Base-by-base conservation (phyloP, 1,140 invertebrate genomes). In the Papilio polytes region DNA sequence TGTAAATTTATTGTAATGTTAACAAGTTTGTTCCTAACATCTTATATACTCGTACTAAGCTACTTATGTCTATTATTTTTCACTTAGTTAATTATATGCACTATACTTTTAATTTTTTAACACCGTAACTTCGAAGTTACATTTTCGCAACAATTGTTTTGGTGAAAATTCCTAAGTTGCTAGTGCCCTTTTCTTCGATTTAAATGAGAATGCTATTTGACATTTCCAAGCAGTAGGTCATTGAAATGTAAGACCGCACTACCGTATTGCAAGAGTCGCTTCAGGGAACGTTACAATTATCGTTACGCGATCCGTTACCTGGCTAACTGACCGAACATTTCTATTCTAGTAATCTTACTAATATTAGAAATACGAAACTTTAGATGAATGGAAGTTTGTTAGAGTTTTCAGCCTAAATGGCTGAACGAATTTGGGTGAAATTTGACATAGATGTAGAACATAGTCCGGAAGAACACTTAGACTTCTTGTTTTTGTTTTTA, bases 211-310 rank as follows among this genome's bases (percentile, higher is more conserved):
- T 70, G 63, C 63, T 70, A 70, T 70, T 70, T 70, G 63, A 70
- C 63, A 70, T 70, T 70, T 63, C 26, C 26, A 70, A 70, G 22
- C 26, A 70, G 63, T 70, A 70, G 63, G 63, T 70, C 63, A 70
- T 70, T 70, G 63, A 70, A 70, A 70, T 31, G 63, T 36, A 70
- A 70, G 63, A 13, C 63, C 22, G 63, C 63, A 70, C 41, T 73
- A 46, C 31, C 31, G 46, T 76, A 76, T 76, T 76, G 74, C 46
- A 76, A 76, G 74, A 76, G 74, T 46, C 22, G 74, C 31, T 73
- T 73, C 72, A 73, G 41, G 74, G 74, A 76, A 22, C 74, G 20
- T 48, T 76, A 76, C 74, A 76, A 76, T 26, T 76, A 76, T 76
- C 41, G 74, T 76, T 76, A 46, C 74, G 74, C 74, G 44, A 76